A percentile compares a stretch with the other conserved stretches of the same genome.
Evolutionary conservation across 2,888 invertebrate species (phyloP).

Genomic region (Drosophila phalerata): DNA sequence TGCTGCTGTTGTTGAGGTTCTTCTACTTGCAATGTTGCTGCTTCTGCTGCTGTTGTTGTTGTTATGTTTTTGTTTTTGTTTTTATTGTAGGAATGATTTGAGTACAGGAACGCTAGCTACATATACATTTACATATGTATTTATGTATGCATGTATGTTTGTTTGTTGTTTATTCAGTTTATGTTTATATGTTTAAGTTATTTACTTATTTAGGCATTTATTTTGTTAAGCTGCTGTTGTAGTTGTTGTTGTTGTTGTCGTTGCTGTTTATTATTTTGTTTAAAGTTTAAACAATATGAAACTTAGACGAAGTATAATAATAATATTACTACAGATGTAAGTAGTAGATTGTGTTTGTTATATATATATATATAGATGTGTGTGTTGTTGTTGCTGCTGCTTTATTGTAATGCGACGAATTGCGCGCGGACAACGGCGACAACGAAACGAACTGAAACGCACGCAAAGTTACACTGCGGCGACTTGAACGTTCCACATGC

Average conservation of each 20-base stretch:
- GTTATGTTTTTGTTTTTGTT: constrained; percentile 42
- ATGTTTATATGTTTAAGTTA: constrained; percentile 38
- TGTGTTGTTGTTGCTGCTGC: constrained; percentile 25
- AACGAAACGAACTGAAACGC: constrained; percentile 72
- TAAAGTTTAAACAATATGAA: constrained; percentile 43
- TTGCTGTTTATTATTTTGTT: constrained; percentile 33
- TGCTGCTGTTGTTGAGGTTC: constrained; percentile 41
- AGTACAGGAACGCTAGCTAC: constrained; percentile 79
- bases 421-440: constrained; percentile 59
- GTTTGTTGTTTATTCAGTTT: constrained; percentile 36
- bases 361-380: constrained; percentile 1
- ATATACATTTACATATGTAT: constrained; percentile 23
- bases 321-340: constrained; percentile 41
- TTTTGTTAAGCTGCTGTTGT: constrained; percentile 26
- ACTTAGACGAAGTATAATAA: constrained; percentile 47
- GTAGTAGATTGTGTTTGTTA: constrained; percentile 35
- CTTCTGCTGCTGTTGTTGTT: constrained; percentile 26
- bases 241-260: constrained; percentile 1
- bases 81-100: constrained; percentile 76
- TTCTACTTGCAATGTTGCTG: constrained; percentile 51
- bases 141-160: constrained; percentile 31
- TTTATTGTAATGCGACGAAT: constrained; percentile 60
- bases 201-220: constrained; percentile 43
- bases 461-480: constrained; percentile 71
- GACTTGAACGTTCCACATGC: constrained; percentile 56